Evolutionary conservation across 1,140 invertebrate species (phyloP).

Genomic region (Paramacrobiotus metropolitanus): DNA sequence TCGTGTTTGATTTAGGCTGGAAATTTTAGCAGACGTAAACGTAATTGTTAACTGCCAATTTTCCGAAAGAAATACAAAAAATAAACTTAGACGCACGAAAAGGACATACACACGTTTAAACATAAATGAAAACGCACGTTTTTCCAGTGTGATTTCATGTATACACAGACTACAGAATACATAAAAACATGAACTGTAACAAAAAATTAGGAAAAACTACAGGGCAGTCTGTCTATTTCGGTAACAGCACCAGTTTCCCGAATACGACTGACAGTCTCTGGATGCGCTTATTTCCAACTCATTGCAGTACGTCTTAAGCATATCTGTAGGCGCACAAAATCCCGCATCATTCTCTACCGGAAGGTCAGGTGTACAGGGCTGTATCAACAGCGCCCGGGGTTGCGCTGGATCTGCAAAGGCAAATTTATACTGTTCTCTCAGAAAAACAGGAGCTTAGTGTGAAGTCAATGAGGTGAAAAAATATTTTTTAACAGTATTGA

Average conservation of each 20-base stretch:
- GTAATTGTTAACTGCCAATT: too few relatives aligned
- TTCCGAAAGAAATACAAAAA: not conserved
- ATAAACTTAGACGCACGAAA: conserved; percentile 4
- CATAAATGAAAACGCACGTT: conserved; percentile 11
- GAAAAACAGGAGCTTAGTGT: not conserved
- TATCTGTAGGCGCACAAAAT: not conserved
- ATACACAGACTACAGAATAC: conserved; percentile 11
- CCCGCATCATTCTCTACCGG: not conserved
- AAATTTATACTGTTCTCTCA: too few relatives aligned
- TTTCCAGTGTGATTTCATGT: conserved; percentile 6
- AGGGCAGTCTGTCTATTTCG: not conserved
- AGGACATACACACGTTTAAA: conserved; percentile 11
- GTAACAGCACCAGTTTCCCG: conserved; percentile 5
- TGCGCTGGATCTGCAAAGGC: not conserved
- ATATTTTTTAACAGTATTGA: not conserved
- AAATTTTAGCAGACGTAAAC: too few relatives aligned
- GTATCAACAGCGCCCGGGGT: too few relatives aligned
- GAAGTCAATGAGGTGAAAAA: not conserved
- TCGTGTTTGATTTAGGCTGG: too few relatives aligned
- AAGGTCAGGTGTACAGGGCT: not conserved
- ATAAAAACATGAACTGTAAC: not conserved
- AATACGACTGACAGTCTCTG: not conserved
- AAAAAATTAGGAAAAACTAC: not conserved
- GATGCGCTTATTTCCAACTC: not conserved
- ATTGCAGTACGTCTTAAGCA: not conserved